Conservation (phyloP, 2,888 invertebrate genomes). For the Elysia crispata region DNA sequence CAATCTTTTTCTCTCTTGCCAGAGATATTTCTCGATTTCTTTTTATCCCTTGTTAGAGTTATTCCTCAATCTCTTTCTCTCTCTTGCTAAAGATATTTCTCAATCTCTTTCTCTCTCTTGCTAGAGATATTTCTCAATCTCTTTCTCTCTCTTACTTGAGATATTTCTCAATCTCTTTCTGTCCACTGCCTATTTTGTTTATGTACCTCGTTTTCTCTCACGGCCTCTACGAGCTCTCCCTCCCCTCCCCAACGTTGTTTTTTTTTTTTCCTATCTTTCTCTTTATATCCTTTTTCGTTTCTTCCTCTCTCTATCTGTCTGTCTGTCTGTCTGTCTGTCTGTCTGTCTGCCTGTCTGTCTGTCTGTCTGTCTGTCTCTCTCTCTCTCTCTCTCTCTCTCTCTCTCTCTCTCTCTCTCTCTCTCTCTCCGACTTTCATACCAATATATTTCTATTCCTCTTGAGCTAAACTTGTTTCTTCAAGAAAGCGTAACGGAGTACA, state of each 20-base stretch:
- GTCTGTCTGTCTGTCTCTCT: not conserved
- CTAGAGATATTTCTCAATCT: no score
- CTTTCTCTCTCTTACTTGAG: no score
- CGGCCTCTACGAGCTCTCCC: not conserved
- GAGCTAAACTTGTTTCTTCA: not conserved
- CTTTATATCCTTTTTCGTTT: not conserved
- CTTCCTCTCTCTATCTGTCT: conserved; percentile 9
- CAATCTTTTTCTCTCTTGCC: not conserved
- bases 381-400: not conserved
- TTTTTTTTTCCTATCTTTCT: not conserved
- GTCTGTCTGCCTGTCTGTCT: no score
- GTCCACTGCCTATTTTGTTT: not conserved
- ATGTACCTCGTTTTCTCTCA: not conserved
- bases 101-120: not conserved
- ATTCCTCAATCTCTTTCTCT: not conserved
- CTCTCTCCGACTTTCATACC: conserved; percentile 30
- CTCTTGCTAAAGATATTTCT: not conserved
- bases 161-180: not conserved
- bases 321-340: not conserved
- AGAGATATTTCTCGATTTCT: no score
- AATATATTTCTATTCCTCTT: no score
- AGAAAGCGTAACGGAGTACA: no score
- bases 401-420: conserved; percentile 21
- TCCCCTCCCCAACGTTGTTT: not conserved
- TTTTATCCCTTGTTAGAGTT: not conserved